These are phyloP conservation scores for Ctena decussata DNA, from an alignment of 2,888 invertebrate species.

Conservation along the genomic window DNA sequence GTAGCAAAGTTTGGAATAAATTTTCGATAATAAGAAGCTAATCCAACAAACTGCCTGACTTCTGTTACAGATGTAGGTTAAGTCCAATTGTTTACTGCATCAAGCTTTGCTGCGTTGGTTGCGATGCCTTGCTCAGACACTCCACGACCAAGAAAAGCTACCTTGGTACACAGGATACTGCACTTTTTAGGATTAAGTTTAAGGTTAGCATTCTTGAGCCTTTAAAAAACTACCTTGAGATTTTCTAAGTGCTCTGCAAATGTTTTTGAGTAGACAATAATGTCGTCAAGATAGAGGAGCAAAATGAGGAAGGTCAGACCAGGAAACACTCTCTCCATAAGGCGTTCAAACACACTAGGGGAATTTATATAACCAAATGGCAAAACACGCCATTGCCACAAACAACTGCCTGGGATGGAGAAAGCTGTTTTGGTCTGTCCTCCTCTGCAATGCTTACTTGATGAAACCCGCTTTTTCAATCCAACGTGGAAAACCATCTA, in stretches of 20 bases:
- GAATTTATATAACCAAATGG: no score
- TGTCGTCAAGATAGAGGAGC: neutral
- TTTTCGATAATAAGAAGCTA: constrained; percentile 64
- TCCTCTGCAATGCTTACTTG: no score
- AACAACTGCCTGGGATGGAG: no score
- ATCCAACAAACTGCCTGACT: constrained; percentile 57
- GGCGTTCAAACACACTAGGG: no score
- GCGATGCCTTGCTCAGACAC: constrained; percentile 47
- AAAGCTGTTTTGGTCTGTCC: no score
- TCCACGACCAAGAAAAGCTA: constrained; percentile 66
- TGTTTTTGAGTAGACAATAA: neutral
- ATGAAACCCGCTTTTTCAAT: no score
- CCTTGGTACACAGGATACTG: neutral
- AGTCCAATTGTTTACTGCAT: constrained; percentile 51
- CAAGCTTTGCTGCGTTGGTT: constrained; percentile 53
- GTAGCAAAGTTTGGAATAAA: constrained; percentile 62
- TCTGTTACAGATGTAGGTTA: constrained; percentile 37
- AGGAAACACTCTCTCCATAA: neutral
- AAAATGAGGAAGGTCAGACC: neutral
- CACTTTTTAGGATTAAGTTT: constrained; percentile 26
- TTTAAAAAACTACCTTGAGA: neutral
- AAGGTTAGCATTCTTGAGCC: neutral
- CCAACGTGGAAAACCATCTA: no score
- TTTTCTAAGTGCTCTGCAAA: constrained; percentile 18
- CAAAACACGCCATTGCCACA: no score